Evolutionary conservation across 2,888 invertebrate species (phyloP).

Genomic region (Clanis bilineata): DNA sequence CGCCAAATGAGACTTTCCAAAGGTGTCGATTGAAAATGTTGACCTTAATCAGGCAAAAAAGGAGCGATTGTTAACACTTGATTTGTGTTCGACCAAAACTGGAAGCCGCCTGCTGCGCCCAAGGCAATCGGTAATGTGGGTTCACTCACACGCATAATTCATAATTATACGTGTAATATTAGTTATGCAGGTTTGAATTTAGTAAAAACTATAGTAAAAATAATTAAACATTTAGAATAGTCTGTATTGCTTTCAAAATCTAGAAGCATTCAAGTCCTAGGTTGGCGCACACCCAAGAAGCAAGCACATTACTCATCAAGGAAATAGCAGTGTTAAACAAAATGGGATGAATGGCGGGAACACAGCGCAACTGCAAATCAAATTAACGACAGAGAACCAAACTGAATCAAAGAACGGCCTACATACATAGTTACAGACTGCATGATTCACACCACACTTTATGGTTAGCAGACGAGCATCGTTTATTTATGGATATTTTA

Average conservation of each 20-base stretch:
- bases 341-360: conserved; percentile 5
- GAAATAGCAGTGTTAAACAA: conserved; percentile 3
- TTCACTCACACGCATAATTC: not conserved
- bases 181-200: no score
- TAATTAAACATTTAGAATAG: no score
- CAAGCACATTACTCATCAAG: not conserved
- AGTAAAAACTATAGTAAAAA: no score
- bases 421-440: conserved; percentile 10
- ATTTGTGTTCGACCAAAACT: not conserved
- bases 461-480: conserved; percentile 1
- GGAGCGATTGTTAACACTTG: conserved; percentile 33
- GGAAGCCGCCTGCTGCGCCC: not conserved
- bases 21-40: not conserved
- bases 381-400: not conserved
- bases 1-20: not conserved
- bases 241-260: not conserved
- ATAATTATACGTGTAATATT: no score
- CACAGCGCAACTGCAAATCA: not conserved
- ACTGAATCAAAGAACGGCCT: not conserved
- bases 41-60: conserved; percentile 27
- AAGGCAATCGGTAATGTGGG: not conserved
- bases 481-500: not conserved
- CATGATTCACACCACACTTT: conserved; percentile 16
- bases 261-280: not conserved
- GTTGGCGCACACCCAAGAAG: conserved; percentile 1